Base-by-base conservation (phyloP, 2,888 invertebrate genomes). In the Tenthredo mesomela region DNA sequence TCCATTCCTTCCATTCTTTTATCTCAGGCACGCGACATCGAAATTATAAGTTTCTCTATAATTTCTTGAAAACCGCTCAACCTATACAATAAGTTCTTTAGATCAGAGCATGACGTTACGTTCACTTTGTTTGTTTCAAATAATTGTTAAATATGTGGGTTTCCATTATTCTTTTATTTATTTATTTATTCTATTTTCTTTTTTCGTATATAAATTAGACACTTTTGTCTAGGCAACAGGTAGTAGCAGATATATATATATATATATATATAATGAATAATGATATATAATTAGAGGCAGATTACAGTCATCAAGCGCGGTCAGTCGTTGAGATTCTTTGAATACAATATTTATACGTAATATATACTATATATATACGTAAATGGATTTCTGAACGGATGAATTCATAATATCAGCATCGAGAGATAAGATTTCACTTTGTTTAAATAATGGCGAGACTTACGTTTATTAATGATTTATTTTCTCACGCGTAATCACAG, bases 211-310 rank as follows among this genome's bases (percentile, higher is more conserved):
- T 90, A 89, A 90, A 89, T 89, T 87, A 90, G 89, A 90, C 88
- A 88, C 85, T 88, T 89, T 88, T 87, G 85, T 90, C 87, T 88
- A 90, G 90, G 90, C 89, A 90, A 88, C 86, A 77, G 29, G 88
- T 87, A 89, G 89, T 43, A 47, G 21, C 15, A 71, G 70, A 37
- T 70, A 37, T 10, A 71, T 6, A 10, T 29, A 43, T n/a, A n/a
- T n/a, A n/a, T 37, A 40, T 88, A 87, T 9, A 40, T 5, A 9
- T 25, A 40, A n/a, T n/a, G n/a, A n/a, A n/a, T n/a, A n/a, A n/a
- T n/a, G n/a, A n/a, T n/a, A n/a, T 40, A 43, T 88, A 88, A 87
- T 88, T 87, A 88, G 87, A 88, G 88, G 86, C 88, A 90, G 88
- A 87, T 77, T 77, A 29, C 33, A 73, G 37, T 43, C 25, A 77